Conservation (phyloP, 2,888 invertebrate genomes). For the Drosophila longiperda region DNA sequence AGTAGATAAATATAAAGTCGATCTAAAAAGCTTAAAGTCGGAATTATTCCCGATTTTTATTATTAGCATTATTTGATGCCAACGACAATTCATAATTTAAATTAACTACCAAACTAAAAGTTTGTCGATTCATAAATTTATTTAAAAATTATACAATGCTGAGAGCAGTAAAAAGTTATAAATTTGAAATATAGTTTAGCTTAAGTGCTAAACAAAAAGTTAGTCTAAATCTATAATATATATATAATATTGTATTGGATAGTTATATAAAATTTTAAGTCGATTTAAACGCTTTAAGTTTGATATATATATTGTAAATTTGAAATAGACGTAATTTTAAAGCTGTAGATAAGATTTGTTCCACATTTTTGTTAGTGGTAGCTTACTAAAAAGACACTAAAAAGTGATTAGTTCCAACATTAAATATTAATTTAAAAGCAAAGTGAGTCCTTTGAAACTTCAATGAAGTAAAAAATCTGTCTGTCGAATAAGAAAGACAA, state of each 20-base stretch:
- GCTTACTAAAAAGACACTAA: background rate
- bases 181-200: background rate
- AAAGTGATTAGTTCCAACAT: background rate
- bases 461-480: background rate
- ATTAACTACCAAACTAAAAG: background rate
- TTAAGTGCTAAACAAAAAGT: background rate
- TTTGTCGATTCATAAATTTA: background rate
- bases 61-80: background rate
- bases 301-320: background rate
- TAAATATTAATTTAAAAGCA: background rate
- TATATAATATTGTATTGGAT: background rate
- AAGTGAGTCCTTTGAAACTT: background rate
- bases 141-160: background rate
- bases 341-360: background rate
- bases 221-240: no score
- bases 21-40: background rate
- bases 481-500: background rate
- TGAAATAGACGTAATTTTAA: background rate
- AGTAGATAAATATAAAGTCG: background rate
- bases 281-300: no score
- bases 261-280: no score
- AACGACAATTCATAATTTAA: background rate
- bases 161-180: background rate
- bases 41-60: background rate
- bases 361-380: background rate